A percentile compares a stretch with the other conserved stretches of the same genome.
phyloP scores from a whole-genome alignment of 2,113 vertebrate genomes.

The Epinephelus moara region DNA sequence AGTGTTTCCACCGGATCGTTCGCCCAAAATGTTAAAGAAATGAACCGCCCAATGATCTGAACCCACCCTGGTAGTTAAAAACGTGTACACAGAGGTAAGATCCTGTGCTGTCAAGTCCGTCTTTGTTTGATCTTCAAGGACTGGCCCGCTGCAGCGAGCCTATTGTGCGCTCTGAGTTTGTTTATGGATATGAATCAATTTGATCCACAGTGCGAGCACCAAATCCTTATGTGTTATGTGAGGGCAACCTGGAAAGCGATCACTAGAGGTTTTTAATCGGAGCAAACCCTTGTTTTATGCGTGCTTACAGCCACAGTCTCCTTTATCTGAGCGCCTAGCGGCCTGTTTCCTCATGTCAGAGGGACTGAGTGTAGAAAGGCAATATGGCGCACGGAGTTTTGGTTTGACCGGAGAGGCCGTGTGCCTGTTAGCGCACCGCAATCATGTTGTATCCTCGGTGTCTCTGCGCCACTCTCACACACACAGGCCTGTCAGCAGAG shows the following conservation, averaged over 20 bases:
- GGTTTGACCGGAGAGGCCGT: constrained; percentile 68
- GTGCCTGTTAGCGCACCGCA: constrained; percentile 26
- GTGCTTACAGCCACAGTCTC: background rate
- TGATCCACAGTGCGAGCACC: background rate
- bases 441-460: constrained; percentile 18
- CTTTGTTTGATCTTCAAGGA: constrained; percentile 66
- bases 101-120: constrained; percentile 37
- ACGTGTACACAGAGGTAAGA: constrained; percentile 8
- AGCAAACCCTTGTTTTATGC: background rate
- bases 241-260: background rate
- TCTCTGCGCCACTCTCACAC: background rate
- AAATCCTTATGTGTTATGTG: background rate
- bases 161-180: constrained; percentile 37
- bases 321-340: constrained; percentile 51
- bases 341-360: constrained; percentile 74
- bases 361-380: constrained; percentile 44
- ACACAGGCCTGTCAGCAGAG: background rate
- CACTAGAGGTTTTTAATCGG: background rate
- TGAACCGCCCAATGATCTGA: background rate
- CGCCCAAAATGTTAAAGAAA: background rate
- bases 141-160: constrained; percentile 55
- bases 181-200: constrained; percentile 6
- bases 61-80: background rate
- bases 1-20: constrained; percentile 1
- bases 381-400: constrained; percentile 76